Conservation (phyloP, 1,140 invertebrate genomes). For the Tenebrio molitor region DNA sequence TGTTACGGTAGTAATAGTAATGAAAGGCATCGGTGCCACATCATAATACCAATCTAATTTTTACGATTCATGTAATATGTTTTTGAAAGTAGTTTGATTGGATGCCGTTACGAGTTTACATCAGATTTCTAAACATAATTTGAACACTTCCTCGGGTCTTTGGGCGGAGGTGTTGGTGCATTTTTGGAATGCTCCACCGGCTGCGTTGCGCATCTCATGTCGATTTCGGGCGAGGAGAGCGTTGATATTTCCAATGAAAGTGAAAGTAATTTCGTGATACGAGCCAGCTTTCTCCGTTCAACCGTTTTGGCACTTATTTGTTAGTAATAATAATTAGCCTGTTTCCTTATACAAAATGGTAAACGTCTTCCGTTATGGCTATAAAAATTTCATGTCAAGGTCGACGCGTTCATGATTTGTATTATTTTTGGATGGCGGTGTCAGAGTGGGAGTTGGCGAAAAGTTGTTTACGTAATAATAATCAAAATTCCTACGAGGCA, state of each 20-base stretch:
- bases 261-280: constrained; percentile 24
- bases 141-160: no score
- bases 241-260: constrained; percentile 31
- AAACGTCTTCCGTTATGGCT: constrained; percentile 3
- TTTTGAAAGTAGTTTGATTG: constrained; percentile 24
- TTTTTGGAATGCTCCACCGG: neutral
- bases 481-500: neutral
- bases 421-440: constrained; percentile 18
- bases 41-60: constrained; percentile 1
- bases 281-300: constrained; percentile 2
- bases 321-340: constrained; percentile 9
- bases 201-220: neutral
- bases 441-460: constrained; percentile 11
- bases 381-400: constrained; percentile 36
- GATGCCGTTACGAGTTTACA: neutral
- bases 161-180: neutral
- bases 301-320: neutral
- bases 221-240: neutral
- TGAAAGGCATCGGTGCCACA: constrained; percentile 39
- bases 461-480: constrained; percentile 24
- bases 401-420: neutral
- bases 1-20: constrained; percentile 46
- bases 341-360: constrained; percentile 5
- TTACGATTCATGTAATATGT: constrained; percentile 1
- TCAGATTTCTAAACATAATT: neutral